A percentile compares a stretch with the other conserved stretches of the same genome.
Evolutionary conservation across 2,113 vertebrate species (phyloP).

Genomic region (Gobius niger): DNA sequence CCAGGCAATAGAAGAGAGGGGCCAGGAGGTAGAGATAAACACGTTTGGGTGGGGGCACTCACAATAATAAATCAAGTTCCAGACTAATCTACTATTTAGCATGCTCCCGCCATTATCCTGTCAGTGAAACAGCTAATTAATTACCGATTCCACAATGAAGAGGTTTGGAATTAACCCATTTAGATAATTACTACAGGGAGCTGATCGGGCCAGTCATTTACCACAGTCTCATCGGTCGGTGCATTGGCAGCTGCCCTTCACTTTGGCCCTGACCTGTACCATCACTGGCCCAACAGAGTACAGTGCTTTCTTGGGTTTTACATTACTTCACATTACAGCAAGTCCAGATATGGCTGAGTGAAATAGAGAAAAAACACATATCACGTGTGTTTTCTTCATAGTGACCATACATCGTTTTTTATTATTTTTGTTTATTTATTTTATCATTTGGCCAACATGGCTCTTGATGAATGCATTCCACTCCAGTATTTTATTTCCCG

Average conservation of each 20-base stretch:
- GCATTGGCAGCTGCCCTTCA: conserved; percentile 76
- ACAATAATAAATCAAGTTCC: conserved; percentile 93
- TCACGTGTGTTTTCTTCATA: no score
- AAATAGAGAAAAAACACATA: background rate
- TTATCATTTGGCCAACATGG: no score
- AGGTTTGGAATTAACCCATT: conserved; percentile 98
- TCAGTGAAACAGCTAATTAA: conserved; percentile 99
- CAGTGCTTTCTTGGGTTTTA: background rate
- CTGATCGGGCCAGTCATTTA: conserved; percentile 91
- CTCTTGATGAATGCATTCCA: no score
- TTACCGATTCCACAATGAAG: conserved; percentile 98
- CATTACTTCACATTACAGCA: background rate
- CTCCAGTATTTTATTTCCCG: no score
- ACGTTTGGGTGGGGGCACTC: conserved; percentile 67
- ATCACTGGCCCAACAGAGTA: conserved; percentile 6
- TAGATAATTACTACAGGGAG: conserved; percentile 97
- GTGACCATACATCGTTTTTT: no score
- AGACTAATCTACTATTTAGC: conserved; percentile 95
- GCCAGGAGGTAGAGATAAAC: conserved; percentile 71
- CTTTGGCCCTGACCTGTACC: conserved; percentile 30
- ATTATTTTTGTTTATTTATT: no score
- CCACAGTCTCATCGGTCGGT: conserved; percentile 66
- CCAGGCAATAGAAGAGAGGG: conserved; percentile 18
- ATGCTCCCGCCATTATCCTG: conserved; percentile 93
- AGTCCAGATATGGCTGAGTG: background rate